Evolutionary conservation across 2,888 invertebrate species (phyloP), one percentile per base, ranked within the genome.

Genomic region (Acrobasis repandana): DNA sequence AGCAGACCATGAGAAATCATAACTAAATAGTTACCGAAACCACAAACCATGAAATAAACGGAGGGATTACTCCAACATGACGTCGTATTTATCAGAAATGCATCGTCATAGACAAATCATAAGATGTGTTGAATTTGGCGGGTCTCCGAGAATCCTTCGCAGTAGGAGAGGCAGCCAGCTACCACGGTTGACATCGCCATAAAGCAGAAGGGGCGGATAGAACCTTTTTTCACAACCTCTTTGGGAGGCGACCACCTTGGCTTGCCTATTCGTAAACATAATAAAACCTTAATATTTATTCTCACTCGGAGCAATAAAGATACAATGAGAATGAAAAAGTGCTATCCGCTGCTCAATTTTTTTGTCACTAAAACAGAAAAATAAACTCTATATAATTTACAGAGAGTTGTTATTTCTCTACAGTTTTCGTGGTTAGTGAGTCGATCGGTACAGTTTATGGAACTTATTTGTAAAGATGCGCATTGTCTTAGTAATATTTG

Each of bases 241-340:
- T 74, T 84, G 88, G 88, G 86, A 83, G 89, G 90, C 86, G 89
- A 89, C 90, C 90, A 90, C 90, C 68, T 77, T 73, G 77, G 82
- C 83, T 81, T 78, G 77, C 80, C 86, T 84, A 85, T 87, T 79
- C 80, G 85, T 87, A 89, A 90, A 91, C 84, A 90, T 82, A 90
- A 91, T 90, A 90, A 54, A 90, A 91, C 87, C 79, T 80, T 83
- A 80, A 86, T 90, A 91, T 90, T 90, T 88, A 90, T 86, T 85
- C 79, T 86, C 77, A 80, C 85, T 85, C 76, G 74, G 70, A 82
- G 83, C 84, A 85, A 88, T 90, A 88, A 87, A 89, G 79, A 81
- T 82, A 86, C 87, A 88, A 88, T 87, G 81, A 86, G 81, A 77
- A 73, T 83, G 82, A 85, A 81, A 85, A 84, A 85, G 80, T 78